Conservation (phyloP, 92 coral and sea anemone species). For the Palythoa grandiflora region DNA sequence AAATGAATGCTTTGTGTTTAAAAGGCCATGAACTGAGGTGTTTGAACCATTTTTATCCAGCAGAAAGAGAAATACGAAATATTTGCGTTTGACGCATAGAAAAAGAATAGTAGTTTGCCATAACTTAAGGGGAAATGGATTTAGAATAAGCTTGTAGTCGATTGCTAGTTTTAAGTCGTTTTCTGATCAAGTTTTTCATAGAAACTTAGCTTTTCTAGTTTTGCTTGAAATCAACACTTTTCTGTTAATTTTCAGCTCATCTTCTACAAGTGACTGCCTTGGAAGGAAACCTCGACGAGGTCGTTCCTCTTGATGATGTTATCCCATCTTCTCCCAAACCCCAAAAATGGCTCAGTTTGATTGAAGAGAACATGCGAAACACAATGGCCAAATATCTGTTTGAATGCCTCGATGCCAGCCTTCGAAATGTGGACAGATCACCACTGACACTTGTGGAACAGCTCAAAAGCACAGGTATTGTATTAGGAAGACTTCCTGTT, state of each 20-base stretch:
- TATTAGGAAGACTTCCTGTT: not conserved
- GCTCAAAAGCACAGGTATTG: slow-evolving; percentile 18
- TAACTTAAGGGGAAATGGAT: no score
- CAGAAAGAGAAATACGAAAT: no score
- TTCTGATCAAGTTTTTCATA: no score
- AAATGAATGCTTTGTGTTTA: no score
- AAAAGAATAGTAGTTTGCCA: no score
- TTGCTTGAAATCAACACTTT: not conserved
- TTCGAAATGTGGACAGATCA: slow-evolving; percentile 28
- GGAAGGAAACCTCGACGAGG: slow-evolving; percentile 82
- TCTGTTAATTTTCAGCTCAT: slow-evolving; percentile 73
- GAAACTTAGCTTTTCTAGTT: no score
- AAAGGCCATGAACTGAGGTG: no score
- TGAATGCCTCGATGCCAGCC: slow-evolving; percentile 73
- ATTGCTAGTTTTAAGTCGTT: no score
- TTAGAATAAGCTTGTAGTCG: no score
- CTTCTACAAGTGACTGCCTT: slow-evolving; percentile 88
- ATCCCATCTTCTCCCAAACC: slow-evolving; percentile 87
- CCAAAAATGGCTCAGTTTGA: slow-evolving; percentile 80
- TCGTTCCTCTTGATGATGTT: slow-evolving; percentile 65
- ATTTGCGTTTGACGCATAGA: no score
- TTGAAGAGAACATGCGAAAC: slow-evolving; percentile 88
- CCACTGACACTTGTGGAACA: slow-evolving; percentile 59
- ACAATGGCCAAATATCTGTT: slow-evolving; percentile 74
- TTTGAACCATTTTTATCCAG: no score